Evolutionary conservation across 1,140 invertebrate genomes (phyloP), one percentile per base, ranked within the genome.

Genomic region (Tenebrio molitor): DNA sequence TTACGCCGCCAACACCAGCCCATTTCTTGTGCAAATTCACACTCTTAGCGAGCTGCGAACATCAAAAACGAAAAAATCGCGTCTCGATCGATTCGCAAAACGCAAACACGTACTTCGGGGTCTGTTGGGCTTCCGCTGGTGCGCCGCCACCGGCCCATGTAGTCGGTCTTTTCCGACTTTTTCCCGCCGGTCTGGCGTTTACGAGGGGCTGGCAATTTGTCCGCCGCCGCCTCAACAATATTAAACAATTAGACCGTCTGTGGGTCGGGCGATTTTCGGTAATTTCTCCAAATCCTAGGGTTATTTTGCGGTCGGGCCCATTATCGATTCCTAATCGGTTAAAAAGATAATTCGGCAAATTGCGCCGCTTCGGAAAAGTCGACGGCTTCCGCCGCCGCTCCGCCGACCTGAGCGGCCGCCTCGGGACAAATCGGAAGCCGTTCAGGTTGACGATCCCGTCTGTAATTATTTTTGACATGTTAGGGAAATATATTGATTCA

Each of bases 391-490:
- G 6, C n/a, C 25, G 3, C 36, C 36, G 36, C 12, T 12, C 5
- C 12, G 10, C 46, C 46, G 17, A 10, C n/a, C n/a, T 10, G 46
- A 16, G 46, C 46, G 5, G 25, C 14, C 10, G 25, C 73, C 64
- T 16, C 8, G 21, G 62, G 73, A 44, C 63, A 71, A 74, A 74
- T 74, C 73, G 73, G 73, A 71, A 74, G 73, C 73, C 42, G 68
- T 66, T 65, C 46, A 46, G 34, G 63, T 69, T 67, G 44, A 68
- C 68, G 36, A 73, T 64, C 25, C 19, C 29, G 29, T 50, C 73
- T 66, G 53, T 74, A 74, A 74, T 74, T 74, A 74, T 74, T 58
- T 74, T 71, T 74, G 73, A 74, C 73, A 74, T 70, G 73, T 74
- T 42, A 21, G 42, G 70, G 53, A 66, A 66, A 74, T 74, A 74